Base-by-base conservation (phyloP, 2,113 vertebrate species). In the Ceuthmochares aereus region DNA sequence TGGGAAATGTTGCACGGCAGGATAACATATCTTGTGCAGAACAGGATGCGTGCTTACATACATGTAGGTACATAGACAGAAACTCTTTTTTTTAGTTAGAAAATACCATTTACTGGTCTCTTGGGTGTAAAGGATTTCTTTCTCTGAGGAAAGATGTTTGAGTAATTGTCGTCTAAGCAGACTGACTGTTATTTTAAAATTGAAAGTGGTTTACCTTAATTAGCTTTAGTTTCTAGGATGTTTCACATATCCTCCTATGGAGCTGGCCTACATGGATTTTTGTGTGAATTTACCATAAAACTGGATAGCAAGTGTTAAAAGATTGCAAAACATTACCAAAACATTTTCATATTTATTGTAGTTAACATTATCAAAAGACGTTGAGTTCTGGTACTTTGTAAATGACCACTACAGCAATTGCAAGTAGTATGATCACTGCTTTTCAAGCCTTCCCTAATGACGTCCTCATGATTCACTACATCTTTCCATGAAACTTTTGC, bases 1-100 rank as follows among this genome's bases (percentile, higher is more conserved):
- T 6, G 87, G 79, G 40, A 87, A 78, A 62, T 73, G 34, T 4
- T 0, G 0, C 16, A 14, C 1, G 0, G 32, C 22, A 15, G 17
- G 34, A 27, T 64, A 68, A 63, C 16, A 9, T 40, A 49, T 6
- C 21, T 21, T 34, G 3, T 67, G 17, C 36, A 60, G 32, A 70
- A 43, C 2, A 10, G 59, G 58, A 47, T 69, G 15, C 0, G 0
- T 74, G 23, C 34, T 52, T 69, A 29, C 2, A 34, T 66, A 30
- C 16, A 15, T 45, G 29, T 54, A 34, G 81, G 54, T 74, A 40
- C 17, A 17, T 36, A 14, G 6, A n/a, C 22, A 40, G 42, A 54
- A n/a, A 74, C 6, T 40, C 40, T 9, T 3, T 40, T 14, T 43
- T 69, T 49, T 62, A 45, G 13, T 60, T 58, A 62, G 55, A 58